Evolutionary conservation across 2,797 vertebrate species (phyloP).

Genomic region (Aplochiton taeniatus): DNA sequence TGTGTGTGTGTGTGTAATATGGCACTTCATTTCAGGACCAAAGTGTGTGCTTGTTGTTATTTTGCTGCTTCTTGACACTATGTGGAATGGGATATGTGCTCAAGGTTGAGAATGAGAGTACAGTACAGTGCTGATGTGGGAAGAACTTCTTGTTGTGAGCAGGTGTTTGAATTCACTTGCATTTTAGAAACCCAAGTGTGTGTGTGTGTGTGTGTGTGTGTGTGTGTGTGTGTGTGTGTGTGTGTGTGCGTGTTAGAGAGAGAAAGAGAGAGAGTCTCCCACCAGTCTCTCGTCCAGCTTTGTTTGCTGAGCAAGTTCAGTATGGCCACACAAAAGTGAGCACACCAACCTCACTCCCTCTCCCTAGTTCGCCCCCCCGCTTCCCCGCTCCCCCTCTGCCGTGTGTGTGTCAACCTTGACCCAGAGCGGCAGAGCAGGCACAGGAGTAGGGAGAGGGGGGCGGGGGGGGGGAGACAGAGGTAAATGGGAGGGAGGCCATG

Average conservation of each 20-base stretch:
- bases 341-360: neutral
- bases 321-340: conserved; percentile 32
- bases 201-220: conserved; percentile 14
- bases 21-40: no score
- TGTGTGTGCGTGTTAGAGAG: conserved; percentile 14
- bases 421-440: conserved; percentile 34
- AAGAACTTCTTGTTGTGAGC: conserved; percentile 14
- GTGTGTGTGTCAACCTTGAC: conserved; percentile 41
- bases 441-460: conserved; percentile 30
- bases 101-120: no score
- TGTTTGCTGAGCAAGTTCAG: conserved; percentile 38
- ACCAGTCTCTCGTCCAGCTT: conserved; percentile 2
- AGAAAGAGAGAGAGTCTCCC: neutral
- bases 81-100: no score
- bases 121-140: conserved; percentile 18
- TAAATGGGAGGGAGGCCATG: conserved; percentile 5
- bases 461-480: conserved; percentile 16
- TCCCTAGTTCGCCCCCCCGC: neutral
- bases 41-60: no score
- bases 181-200: neutral
- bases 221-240: conserved; percentile 8
- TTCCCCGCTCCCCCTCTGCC: conserved; percentile 13
- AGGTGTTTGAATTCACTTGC: conserved; percentile 37
- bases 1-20: no score
- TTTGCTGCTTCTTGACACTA: no score